phyloP scores from a whole-genome alignment of 2,113 vertebrate genomes.

The Colius striatus region DNA sequence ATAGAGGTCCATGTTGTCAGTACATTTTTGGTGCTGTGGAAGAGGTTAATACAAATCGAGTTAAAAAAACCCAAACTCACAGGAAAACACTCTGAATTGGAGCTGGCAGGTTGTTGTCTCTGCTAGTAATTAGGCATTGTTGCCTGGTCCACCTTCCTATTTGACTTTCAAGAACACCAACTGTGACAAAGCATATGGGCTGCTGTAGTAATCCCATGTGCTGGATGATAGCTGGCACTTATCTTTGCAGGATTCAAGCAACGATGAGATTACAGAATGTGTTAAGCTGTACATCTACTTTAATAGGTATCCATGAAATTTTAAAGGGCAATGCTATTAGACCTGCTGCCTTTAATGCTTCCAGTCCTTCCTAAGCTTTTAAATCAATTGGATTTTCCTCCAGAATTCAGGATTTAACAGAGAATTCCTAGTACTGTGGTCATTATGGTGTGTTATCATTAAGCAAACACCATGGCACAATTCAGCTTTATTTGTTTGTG shows the following conservation, averaged over 20 bases:
- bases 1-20: background rate
- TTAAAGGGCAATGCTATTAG: background rate
- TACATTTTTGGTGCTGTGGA: background rate
- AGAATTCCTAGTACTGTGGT: background rate
- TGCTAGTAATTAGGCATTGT: constrained; percentile 55
- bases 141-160: constrained; percentile 51
- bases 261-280: constrained; percentile 17
- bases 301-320: background rate
- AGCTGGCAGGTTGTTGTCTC: constrained; percentile 16
- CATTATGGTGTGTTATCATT: background rate
- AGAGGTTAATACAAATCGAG: background rate
- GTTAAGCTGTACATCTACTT: background rate
- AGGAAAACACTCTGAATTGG: constrained; percentile 32
- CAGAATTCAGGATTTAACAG: background rate
- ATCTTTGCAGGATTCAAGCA: constrained; percentile 45
- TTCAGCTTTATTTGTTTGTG: background rate
- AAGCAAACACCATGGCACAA: background rate
- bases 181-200: constrained; percentile 72
- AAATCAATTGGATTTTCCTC: background rate
- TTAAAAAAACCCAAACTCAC: background rate
- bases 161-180: constrained; percentile 68
- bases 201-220: constrained; percentile 57
- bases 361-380: background rate
- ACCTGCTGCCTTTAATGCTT: background rate
- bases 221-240: constrained; percentile 38